Evolutionary conservation across 30 jellyfish, hydroid and myxozoan species (phyloP).

Genomic region (Turritopsis dohrnii): DNA sequence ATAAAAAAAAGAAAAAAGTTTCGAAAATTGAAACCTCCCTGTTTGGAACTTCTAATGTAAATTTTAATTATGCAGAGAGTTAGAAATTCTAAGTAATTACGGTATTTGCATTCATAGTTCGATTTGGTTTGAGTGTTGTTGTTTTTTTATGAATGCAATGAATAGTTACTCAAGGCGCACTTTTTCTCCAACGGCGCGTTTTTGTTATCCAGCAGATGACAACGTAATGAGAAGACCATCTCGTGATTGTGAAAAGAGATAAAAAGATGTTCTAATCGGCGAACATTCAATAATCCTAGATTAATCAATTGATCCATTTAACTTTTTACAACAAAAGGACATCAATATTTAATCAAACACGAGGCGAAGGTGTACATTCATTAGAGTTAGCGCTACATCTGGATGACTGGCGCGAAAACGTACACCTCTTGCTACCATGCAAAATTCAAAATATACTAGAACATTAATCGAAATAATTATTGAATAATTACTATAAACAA

Average conservation of each 20-base stretch:
- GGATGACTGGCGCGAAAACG: background rate
- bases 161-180: background rate
- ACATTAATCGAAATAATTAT: too few relatives aligned
- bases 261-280: background rate
- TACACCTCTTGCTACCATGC: too few relatives aligned
- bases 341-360: constrained; percentile 10
- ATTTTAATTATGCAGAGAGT: too few relatives aligned
- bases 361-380: constrained; percentile 6
- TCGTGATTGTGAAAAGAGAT: background rate
- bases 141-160: too few relatives aligned
- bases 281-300: background rate
- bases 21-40: background rate
- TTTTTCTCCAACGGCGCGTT: background rate
- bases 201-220: background rate
- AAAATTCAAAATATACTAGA: too few relatives aligned
- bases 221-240: background rate
- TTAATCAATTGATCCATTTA: background rate
- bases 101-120: too few relatives aligned
- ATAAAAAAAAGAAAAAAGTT: background rate
- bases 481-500: too few relatives aligned
- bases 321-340: background rate
- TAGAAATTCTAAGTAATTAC: too few relatives aligned
- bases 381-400: background rate
- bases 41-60: too few relatives aligned
- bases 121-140: too few relatives aligned